These are phyloP conservation scores for Austrolebias charrua DNA, from an alignment of 2,797 vertebrate species.

Conservation along the genomic window DNA sequence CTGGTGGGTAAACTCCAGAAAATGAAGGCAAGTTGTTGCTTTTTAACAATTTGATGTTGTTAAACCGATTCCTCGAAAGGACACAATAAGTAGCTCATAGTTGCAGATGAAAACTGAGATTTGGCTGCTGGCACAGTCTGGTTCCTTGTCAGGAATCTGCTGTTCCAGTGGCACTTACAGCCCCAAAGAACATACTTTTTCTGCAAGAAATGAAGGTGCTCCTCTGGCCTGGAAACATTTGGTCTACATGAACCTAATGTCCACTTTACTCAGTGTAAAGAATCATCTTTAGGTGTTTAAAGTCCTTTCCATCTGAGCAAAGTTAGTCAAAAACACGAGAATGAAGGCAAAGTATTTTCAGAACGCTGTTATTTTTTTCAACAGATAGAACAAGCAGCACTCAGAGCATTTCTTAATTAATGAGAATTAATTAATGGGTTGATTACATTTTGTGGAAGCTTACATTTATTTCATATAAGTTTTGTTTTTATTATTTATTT, in stretches of 20 bases:
- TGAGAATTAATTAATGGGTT: too few relatives aligned
- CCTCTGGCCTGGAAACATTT: neutral
- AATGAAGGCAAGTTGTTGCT: neutral
- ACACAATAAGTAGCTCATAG: conserved; percentile 5
- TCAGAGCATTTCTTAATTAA: too few relatives aligned
- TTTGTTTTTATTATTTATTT: too few relatives aligned
- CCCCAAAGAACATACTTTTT: conserved; percentile 7
- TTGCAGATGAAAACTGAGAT: conserved; percentile 3
- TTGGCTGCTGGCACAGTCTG: conserved; percentile 8
- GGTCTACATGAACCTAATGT: neutral
- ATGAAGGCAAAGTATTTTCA: conserved; percentile 25
- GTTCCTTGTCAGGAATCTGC: conserved; percentile 13
- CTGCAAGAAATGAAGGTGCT: conserved; percentile 19
- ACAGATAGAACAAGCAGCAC: neutral
- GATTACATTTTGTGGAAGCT: too few relatives aligned
- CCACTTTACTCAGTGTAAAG: neutral
- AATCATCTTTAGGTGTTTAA: neutral
- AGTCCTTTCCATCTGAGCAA: neutral
- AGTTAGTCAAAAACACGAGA: neutral
- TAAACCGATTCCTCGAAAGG: neutral
- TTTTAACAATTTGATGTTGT: neutral
- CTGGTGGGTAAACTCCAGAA: neutral
- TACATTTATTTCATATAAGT: too few relatives aligned
- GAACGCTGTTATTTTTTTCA: neutral
- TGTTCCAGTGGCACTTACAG: neutral